Evolutionary conservation across 2,113 vertebrate genomes (phyloP), one percentile per base, ranked within the genome.

Genomic region (Heliornis fulica): DNA sequence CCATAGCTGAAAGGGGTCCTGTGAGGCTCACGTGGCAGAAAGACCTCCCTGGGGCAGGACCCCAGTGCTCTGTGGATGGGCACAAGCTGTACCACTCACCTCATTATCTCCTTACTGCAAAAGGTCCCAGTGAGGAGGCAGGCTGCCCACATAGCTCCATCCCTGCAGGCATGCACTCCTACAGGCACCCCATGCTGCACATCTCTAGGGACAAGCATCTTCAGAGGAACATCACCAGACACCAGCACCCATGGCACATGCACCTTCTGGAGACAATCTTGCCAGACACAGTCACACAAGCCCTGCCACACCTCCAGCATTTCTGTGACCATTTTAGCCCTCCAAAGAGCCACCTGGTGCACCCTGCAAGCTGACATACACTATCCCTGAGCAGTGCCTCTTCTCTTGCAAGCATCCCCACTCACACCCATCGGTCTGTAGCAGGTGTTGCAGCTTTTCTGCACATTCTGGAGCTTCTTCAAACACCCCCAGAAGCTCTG

Each of bases 311-410:
- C 18, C 25, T 77, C 40, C 61, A 61, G 66, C n/a, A 29, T 22
- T 41, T 43, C 34, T 1, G 18, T 64, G 48, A 56, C 25, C 14
- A 8, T 46, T 85, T 75, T 31, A 72, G 32, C 60, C 40, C 23
- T 72, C 32, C 0, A 0, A 74, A 88, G 60, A 51, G 23, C 36
- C 18, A 10, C 46, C 25, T 13, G 14, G 14, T 2, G 1, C 29
- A 10, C 0, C 3, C 26, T 43, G 20, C 28, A 2, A 14, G 31
- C 48, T 89, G 43, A 51, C 28, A 26, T 18, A 19, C 18, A 2
- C 17, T 19, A 22, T 8, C 46, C 23, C 45, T 17, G 7, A 51
- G 31, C 53, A 31, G 22, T 21, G 23, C 32, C 15, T 69, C 14
- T 51, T 64, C 32, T 48, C 28, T 41, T 54, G 9, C 20, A 80